phyloP scores from a whole-genome alignment of 2,113 vertebrate genomes.

The Xenopus borealis region DNA sequence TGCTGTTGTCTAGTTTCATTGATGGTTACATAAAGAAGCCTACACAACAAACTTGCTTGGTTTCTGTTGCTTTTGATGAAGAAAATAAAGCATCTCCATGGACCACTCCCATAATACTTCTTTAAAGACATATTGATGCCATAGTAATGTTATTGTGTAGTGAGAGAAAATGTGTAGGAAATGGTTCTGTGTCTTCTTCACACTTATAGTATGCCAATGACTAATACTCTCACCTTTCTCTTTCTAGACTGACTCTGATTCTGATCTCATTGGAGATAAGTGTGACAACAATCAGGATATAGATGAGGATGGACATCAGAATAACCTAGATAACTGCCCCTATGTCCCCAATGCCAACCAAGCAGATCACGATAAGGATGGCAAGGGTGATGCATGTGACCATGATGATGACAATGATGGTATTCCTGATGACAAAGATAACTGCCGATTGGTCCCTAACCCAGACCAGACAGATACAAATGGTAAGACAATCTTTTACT shows the following conservation, averaged over 20 bases:
- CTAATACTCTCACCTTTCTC: no score
- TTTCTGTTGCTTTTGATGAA: no score
- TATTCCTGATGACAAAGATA: slow-evolving; percentile 94
- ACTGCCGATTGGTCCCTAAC: slow-evolving; percentile 88
- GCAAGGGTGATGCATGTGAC: slow-evolving; percentile 95
- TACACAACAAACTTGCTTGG: no score
- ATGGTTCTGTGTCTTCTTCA: no score
- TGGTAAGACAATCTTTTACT: slow-evolving; percentile 68
- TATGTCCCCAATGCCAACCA: slow-evolving; percentile 96
- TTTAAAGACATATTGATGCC: no score
- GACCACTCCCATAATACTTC: no score
- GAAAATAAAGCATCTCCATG: no score
- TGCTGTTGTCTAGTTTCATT: no score
- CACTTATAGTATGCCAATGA: no score
- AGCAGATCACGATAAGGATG: slow-evolving; percentile 95
- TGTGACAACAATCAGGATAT: slow-evolving; percentile 98
- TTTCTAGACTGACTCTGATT: slow-evolving; percentile 86
- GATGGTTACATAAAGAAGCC: no score
- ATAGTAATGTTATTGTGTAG: no score
- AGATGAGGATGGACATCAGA: slow-evolving; percentile 97
- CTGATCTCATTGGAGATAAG: slow-evolving; percentile 89
- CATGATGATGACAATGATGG: slow-evolving; percentile 98
- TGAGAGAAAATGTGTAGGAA: no score
- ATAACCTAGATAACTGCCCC: slow-evolving; percentile 98
- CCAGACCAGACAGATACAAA: slow-evolving; percentile 92